Base-by-base conservation (phyloP, 2,797 vertebrate genomes). In the Enteromius treurensis region DNA sequence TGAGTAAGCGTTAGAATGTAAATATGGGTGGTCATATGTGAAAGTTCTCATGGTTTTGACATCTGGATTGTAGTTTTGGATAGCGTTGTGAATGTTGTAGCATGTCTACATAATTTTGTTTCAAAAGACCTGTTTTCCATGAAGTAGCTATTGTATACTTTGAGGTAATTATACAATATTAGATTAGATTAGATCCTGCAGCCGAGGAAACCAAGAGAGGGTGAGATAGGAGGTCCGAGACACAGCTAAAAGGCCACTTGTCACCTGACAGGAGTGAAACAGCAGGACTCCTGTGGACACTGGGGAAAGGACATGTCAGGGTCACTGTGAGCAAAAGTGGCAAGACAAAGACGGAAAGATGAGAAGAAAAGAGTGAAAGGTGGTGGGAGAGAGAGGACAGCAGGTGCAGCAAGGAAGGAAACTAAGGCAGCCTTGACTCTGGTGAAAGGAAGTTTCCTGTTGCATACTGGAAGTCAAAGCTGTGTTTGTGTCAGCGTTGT, bases 281-380 rank as follows among this genome's bases (percentile, higher is more conserved):
- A 86, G 87, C 80, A 53, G 90, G 92, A 85, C 79, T 74, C 81
- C 88, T 80, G 86, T 84, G 65, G 89, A 89, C 88, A 84, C 87
- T 85, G 83, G 77, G 86, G 86, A 90, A 88, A 92, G 91, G 91
- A 92, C 92, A 84, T 92, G 91, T 92, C 91, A 86, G 91, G 92
- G 92, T 93, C 89, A 86, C 88, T 90, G 92, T 94, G 90, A 92
- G 91, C 93, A 91, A 92, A 89, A 90, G 34, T 91, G 91, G 91
- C 87, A 1, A 90, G 92, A 76, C 75, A 51, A 88, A 89, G 81
- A 85, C 69, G 86, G 86, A 82, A 87, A 55, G n/a, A 53, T 65
- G 40, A 81, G 81, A 79, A 68, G 87, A 78, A 32, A 62, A 21
- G 67, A 34, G 62, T 51, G 42, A 49, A 32, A 78, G 58, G 75